Evolutionary conservation across 2,113 vertebrate genomes (phyloP), one percentile per base, ranked within the genome.

Genomic region (Macrotus californicus): DNA sequence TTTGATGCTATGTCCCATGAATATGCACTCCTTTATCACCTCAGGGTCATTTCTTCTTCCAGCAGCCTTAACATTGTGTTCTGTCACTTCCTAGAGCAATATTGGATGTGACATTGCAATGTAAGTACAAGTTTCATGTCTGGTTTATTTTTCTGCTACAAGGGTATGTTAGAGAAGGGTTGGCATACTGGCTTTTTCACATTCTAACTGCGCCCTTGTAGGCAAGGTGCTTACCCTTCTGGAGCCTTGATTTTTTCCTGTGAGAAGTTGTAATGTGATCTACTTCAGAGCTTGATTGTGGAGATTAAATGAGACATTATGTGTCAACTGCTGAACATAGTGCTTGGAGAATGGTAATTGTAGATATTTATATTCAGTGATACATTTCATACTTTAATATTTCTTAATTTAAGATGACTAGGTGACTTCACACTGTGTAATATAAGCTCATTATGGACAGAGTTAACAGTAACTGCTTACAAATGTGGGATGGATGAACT

Each of bases 381-480:
- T 67, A 94, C 31, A 66, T 91, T 73, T 93, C 88, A 34, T 69
- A 34, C 48, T 75, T 50, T 64, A 89, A 16, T 86, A 34, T 88
- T 97, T 82, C n/a, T 81, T 83, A 90, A 88, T 93, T 92, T 90
- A 87, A 85, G 61, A 90, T 85, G 85, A 95, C 31, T 72, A 94
- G 81, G 67, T 92, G 64, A 90, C 56, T 81, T 96, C 86, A 81
- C 72, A 80, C 86, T 92, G 73, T 46, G 88, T 94, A 89, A 87
- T 81, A 43, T 41, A 91, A 26, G 26, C 54, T 85, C 41, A 26
- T 96, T 87, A 72, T 82, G 46, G 76, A 66, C 43, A 85, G 82
- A 67, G 41, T 83, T 76, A 91, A 56, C 54, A 46, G 72, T 94
- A 92, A 64, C 72, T 93, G 54, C 69, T 96, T 93, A 79, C 85